Conservation (phyloP, 2,888 invertebrate species). For the Geotrupes spiniger region DNA sequence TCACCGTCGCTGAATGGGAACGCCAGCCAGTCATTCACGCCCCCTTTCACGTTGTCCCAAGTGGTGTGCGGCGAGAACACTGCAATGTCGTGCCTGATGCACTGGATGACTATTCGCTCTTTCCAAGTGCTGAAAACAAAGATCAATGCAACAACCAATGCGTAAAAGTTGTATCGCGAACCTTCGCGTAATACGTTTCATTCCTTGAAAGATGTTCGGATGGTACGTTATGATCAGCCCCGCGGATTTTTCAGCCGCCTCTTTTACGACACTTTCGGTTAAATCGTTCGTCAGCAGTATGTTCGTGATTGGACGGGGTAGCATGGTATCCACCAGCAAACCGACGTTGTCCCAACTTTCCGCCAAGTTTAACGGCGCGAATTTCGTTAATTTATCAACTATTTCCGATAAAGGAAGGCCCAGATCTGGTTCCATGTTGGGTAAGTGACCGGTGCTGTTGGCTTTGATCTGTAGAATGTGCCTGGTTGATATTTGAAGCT, state of each 20-base stretch:
- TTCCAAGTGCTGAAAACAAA: slow-evolving; percentile 62
- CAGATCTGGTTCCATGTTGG: no score
- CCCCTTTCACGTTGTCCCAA: slow-evolving; percentile 79
- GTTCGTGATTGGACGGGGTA: slow-evolving; percentile 54
- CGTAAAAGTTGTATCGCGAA: slow-evolving; percentile 43
- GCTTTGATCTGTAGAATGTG: not conserved
- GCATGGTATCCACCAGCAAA: slow-evolving; percentile 76
- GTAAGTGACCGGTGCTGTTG: not conserved
- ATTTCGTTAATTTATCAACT: slow-evolving; percentile 60
- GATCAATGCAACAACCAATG: no score
- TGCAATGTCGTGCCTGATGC: slow-evolving; percentile 81
- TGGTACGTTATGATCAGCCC: slow-evolving; percentile 91
- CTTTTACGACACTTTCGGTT: slow-evolving; percentile 81
- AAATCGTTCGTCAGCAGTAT: slow-evolving; percentile 89
- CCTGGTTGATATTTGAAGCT: not conserved
- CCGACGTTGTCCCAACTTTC: slow-evolving; percentile 96
- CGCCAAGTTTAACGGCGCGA: slow-evolving; percentile 70
- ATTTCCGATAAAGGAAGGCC: slow-evolving; percentile 49
- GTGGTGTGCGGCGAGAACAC: slow-evolving; percentile 92
- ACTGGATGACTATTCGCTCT: slow-evolving; percentile 74
- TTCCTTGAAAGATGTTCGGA: slow-evolving; percentile 87
- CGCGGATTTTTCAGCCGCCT: slow-evolving; percentile 66
- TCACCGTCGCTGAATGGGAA: slow-evolving; percentile 57
- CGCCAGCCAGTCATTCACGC: slow-evolving; percentile 93
- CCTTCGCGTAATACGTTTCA: slow-evolving; percentile 80